Evolutionary conservation across 2,888 invertebrate species (phyloP).

Genomic region (Lepas anatifera): DNA sequence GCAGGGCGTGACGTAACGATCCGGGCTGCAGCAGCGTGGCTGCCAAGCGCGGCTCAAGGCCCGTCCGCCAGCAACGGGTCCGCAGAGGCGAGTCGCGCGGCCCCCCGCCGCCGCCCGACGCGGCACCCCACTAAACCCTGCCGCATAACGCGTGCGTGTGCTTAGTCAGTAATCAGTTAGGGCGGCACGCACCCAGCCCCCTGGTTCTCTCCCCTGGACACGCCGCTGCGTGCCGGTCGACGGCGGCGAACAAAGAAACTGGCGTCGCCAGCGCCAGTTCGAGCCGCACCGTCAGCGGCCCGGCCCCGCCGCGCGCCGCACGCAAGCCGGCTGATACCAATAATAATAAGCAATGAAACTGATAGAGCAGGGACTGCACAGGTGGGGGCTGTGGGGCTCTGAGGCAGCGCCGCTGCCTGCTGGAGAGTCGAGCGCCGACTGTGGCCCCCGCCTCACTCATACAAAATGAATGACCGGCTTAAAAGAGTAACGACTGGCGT

Average conservation of each 20-base stretch:
- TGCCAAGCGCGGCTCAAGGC: not conserved
- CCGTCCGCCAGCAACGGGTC: not conserved
- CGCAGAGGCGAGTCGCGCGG: not conserved
- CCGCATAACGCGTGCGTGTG: too few relatives aligned
- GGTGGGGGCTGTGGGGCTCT: too few relatives aligned
- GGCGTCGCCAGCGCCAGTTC: not conserved
- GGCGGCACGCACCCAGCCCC: not conserved
- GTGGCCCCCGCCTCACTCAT: too few relatives aligned
- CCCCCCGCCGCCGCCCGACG: not conserved
- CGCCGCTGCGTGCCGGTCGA: not conserved
- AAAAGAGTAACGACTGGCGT: too few relatives aligned
- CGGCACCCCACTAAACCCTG: too few relatives aligned
- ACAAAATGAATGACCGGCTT: too few relatives aligned
- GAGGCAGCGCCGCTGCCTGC: too few relatives aligned
- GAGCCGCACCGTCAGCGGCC: not conserved
- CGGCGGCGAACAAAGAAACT: not conserved
- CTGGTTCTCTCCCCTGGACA: not conserved
- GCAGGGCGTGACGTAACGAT: not conserved
- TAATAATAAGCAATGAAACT: too few relatives aligned
- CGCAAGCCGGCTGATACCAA: not conserved
- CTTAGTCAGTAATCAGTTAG: too few relatives aligned
- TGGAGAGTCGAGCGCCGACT: too few relatives aligned
- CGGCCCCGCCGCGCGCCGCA: not conserved
- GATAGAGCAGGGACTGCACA: too few relatives aligned
- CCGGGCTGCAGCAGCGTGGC: not conserved